Evolutionary conservation across 2,797 vertebrate species (phyloP).

Genomic region (Cossypha niveicapilla): DNA sequence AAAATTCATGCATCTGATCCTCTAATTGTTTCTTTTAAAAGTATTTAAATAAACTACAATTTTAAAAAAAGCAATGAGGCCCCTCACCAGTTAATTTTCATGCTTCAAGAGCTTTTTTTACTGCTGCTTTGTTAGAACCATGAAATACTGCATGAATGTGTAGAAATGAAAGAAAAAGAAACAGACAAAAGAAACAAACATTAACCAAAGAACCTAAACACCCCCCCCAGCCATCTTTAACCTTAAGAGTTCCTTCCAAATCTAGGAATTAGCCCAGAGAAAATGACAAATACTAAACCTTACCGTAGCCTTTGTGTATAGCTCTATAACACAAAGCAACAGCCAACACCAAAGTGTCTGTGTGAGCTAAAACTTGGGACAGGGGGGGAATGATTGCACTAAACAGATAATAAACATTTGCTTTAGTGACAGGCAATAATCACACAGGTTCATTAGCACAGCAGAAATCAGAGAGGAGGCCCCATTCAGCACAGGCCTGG

Average conservation of each 20-base stretch:
- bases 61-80: conserved; percentile 83
- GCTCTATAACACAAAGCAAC: conserved; percentile 75
- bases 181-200: conserved; percentile 87
- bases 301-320: conserved; percentile 76
- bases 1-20: conserved; percentile 81
- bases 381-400: conserved; percentile 49
- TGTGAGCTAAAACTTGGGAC: conserved; percentile 66
- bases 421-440: conserved; percentile 66
- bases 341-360: conserved; percentile 70
- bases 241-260: conserved; percentile 74
- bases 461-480: conserved; percentile 16
- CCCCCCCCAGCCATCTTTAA: conserved; percentile 73
- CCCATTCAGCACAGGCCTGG: conserved; percentile 22
- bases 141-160: conserved; percentile 86
- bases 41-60: conserved; percentile 78
- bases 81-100: conserved; percentile 87
- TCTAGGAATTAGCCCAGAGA: conserved; percentile 67
- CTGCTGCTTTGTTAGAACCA: conserved; percentile 86
- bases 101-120: conserved; percentile 85
- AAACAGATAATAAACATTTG: conserved; percentile 59
- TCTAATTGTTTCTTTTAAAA: conserved; percentile 67
- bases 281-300: conserved; percentile 73
- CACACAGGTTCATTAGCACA: conserved; percentile 68
- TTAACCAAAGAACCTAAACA: conserved; percentile 82
- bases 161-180: conserved; percentile 86